phyloP scores from a whole-genome alignment of 2,113 vertebrate genomes.

The Rafetus swinhoei region DNA sequence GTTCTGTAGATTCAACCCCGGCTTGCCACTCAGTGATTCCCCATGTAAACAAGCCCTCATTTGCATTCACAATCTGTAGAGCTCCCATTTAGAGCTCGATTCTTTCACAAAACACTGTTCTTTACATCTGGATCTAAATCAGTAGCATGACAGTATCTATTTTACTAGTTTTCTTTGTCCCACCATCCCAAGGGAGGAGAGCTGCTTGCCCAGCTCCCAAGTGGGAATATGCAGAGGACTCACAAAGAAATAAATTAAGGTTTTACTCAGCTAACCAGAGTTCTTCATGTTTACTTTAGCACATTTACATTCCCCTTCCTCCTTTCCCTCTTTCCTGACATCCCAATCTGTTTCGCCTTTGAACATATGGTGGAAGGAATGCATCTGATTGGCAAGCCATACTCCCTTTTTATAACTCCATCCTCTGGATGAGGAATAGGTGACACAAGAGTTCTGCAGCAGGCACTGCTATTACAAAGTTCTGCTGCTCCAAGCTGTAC shows the following conservation, averaged over 20 bases:
- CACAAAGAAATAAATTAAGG: not conserved
- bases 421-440: not conserved
- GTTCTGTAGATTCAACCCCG: too few species aligned
- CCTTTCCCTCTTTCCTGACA: not conserved
- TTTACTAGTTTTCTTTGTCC: not conserved
- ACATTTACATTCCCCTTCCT: not conserved
- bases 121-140: not conserved
- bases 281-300: not conserved
- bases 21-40: too few species aligned
- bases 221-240: not conserved
- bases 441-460: not conserved
- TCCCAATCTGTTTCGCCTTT: not conserved
- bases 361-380: not conserved
- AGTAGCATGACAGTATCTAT: not conserved
- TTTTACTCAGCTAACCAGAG: not conserved
- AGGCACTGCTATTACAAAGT: not conserved
- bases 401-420: accelerated
- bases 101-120: not conserved
- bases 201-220: not conserved
- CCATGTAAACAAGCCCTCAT: too few species aligned
- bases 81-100: not conserved
- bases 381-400: not conserved
- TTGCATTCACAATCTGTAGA: not conserved
- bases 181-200: too few species aligned
- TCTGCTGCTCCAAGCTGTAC: not conserved